These are phyloP conservation scores for Aphelocoma californica DNA, from an alignment of 2,797 vertebrate species.

Conservation along the genomic window DNA sequence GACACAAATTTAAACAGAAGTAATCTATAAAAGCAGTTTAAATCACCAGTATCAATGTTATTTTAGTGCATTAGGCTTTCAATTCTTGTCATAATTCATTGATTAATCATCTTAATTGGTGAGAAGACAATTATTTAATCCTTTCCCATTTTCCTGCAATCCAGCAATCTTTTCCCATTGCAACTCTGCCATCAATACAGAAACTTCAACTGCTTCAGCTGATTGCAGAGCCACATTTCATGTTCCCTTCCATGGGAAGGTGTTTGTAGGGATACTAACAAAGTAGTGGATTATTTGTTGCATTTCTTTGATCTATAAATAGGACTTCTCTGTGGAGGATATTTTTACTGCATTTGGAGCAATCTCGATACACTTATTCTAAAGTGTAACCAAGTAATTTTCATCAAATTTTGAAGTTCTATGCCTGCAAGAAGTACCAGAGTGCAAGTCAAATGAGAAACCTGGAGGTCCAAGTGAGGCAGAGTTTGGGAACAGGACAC, in stretches of 20 bases:
- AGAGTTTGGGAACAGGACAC: neutral
- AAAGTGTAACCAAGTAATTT: neutral
- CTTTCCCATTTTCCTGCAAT: neutral
- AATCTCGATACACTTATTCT: neutral
- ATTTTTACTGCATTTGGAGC: neutral
- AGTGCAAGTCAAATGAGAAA: neutral
- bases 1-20: neutral
- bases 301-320: conserved; percentile 12
- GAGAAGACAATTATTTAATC: neutral
- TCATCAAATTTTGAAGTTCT: neutral
- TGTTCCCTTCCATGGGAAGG: neutral
- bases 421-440: neutral
- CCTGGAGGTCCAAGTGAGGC: neutral
- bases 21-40: neutral
- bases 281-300: neutral
- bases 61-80: neutral
- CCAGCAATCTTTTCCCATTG: neutral
- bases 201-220: neutral
- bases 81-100: neutral
- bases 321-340: neutral
- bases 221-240: neutral
- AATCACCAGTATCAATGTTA: neutral
- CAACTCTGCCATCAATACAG: neutral
- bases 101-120: conserved; percentile 1
- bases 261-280: neutral